Evolutionary conservation across 2,888 invertebrate genomes (phyloP), one percentile per base, ranked within the genome.

Genomic region (Ferrisia virgata): DNA sequence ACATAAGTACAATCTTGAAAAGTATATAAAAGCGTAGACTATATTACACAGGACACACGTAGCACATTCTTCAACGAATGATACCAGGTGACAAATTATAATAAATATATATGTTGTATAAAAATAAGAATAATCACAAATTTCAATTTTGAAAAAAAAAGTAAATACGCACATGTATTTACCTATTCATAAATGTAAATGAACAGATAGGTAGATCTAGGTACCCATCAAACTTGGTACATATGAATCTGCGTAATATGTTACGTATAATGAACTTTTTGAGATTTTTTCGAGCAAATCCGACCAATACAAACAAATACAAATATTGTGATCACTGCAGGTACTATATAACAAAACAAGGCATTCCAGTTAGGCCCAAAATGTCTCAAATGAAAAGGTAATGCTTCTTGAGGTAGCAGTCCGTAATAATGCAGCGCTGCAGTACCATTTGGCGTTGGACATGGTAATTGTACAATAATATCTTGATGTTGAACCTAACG

Each of bases 401-500:
- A 79, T 18, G 85, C 85, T 31, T 83, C 85, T 9, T 84, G 82
- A 47, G 47, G 36, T 28, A 85, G 64, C 18, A 86, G 84, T 8
- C 87, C 87, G 82, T 87, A 86, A 85, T 86, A 86, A 36, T 86
- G 84, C 22, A 87, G 85, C 2, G 87, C 87, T 15, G 86, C 87
- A 5, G 93, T 93, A 53, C 95, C 95, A 88, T 95, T 94, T 0
- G 94, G 94, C 3, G 93, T 92, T 4, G 94, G 94, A 88, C 95
- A 95, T 18, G 94, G 92, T 58, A 93, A 92, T 88, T 95, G 94
- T 36, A 95, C 93, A 87, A 96, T 96, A 86, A 95, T 95, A 87
- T 95, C 95, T 89, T 94, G 94, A 87, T 94, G 93, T 87, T 95
- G 94, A 85, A 95, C 93, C 92, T 96, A 92, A 86, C n/a, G n/a